Conservation (phyloP, 2,113 vertebrate species). For the Silurus asotus region DNA sequence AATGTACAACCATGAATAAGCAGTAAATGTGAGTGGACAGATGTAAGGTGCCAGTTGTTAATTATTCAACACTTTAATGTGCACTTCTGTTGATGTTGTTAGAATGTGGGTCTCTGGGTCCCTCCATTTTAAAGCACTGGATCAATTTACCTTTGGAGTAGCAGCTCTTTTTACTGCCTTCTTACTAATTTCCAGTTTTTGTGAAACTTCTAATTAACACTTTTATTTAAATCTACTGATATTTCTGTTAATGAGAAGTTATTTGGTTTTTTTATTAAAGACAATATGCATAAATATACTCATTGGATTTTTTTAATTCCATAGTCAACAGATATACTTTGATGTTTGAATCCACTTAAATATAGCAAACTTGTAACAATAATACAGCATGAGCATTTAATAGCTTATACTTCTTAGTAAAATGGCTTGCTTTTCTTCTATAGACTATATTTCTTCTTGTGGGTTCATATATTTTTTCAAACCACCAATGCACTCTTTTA, state of each 20-base stretch:
- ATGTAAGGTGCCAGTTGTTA: not conserved
- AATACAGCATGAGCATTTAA: not conserved
- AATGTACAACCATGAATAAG: not conserved
- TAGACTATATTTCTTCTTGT: not conserved
- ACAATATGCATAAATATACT: not conserved
- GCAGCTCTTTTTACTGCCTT: not conserved
- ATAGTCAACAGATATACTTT: not conserved
- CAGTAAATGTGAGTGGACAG: not conserved
- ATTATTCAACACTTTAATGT: slow-evolving; percentile 38
- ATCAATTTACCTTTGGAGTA: slow-evolving; percentile 9
- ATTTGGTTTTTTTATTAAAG: not conserved
- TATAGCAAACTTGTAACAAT: not conserved
- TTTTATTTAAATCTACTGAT: not conserved
- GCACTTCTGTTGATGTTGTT: slow-evolving; percentile 15
- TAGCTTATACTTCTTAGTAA: not conserved
- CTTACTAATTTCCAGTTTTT: not conserved
- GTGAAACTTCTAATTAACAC: not conserved
- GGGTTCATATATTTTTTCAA: not conserved
- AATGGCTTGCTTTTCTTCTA: not conserved
- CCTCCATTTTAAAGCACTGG: not conserved
- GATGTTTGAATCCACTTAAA: not conserved
- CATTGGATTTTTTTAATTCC: not conserved
- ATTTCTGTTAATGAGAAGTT: not conserved
- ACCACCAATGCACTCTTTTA: too few species aligned
- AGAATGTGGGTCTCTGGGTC: slow-evolving; percentile 1